Evolutionary conservation across 2,797 vertebrate species (phyloP).

Genomic region (Echeneis naucrates): DNA sequence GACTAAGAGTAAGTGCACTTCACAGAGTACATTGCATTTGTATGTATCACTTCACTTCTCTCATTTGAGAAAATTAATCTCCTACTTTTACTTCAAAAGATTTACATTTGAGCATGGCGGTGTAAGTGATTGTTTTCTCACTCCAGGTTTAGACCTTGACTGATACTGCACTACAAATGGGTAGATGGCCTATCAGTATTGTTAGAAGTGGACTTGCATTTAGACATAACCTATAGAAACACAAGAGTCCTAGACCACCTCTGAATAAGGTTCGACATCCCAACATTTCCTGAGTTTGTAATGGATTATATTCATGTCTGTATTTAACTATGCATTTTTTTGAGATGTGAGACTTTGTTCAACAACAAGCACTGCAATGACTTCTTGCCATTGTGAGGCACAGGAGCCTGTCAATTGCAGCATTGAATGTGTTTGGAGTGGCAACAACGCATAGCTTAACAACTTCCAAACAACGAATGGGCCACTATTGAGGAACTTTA

Average conservation of each 20-base stretch:
- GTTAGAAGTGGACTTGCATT: neutral
- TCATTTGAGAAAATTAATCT: neutral
- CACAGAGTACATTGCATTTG: too few species aligned
- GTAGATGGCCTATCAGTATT: neutral
- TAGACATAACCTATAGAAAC: neutral
- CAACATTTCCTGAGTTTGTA: neutral
- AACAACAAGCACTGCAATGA: neutral
- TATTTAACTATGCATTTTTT: slow-evolving; percentile 1
- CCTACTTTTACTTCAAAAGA: neutral
- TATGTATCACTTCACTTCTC: neutral
- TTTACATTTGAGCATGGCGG: neutral
- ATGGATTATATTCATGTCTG: neutral
- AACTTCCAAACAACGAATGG: neutral
- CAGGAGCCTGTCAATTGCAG: slow-evolving; percentile 3
- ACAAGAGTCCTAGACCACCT: neutral
- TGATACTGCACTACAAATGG: neutral
- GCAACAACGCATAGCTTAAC: slow-evolving; percentile 7
- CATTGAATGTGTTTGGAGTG: slow-evolving; percentile 8
- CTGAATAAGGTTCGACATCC: neutral
- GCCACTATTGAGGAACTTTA: neutral
- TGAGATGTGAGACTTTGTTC: slow-evolving; percentile 8
- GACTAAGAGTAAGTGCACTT: neutral
- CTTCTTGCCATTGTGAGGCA: neutral
- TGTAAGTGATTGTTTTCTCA: neutral
- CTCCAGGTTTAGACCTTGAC: neutral